These are phyloP conservation scores for Ranitomeya imitator DNA, from an alignment of 2,113 vertebrate genomes.

Conservation along the genomic window DNA sequence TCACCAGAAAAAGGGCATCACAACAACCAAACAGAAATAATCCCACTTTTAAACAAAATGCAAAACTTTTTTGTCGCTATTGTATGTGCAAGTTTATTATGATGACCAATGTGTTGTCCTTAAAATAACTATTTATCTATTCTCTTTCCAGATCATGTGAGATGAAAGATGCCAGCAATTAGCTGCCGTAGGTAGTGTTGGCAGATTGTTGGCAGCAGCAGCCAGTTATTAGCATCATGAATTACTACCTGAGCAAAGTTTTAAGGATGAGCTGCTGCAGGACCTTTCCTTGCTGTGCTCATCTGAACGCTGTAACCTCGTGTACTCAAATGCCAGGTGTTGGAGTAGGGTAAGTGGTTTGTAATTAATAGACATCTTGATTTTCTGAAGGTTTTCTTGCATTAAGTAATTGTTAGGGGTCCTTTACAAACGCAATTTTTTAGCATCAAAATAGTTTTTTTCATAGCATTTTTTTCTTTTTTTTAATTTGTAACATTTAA, in stretches of 20 bases:
- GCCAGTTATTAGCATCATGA: neutral
- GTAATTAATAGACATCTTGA: constrained; percentile 24
- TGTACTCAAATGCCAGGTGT: constrained; percentile 17
- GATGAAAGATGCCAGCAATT: constrained; percentile 20
- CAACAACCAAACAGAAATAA: too few species aligned
- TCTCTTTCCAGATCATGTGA: neutral
- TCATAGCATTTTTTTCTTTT: too few species aligned
- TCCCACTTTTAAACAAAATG: too few species aligned
- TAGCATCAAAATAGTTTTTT: too few species aligned
- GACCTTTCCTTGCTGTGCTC: constrained; percentile 12
- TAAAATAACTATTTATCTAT: neutral
- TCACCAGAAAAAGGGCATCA: too few species aligned
- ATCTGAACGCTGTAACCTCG: constrained; percentile 18
- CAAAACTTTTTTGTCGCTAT: too few species aligned
- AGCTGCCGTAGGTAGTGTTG: neutral
- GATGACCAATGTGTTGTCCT: neutral
- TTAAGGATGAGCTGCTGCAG: constrained; percentile 26
- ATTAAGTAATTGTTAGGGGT: neutral
- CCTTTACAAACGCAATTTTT: too few species aligned
- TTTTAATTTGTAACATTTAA: too few species aligned
- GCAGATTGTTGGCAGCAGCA: neutral
- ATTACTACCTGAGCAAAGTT: constrained; percentile 26
- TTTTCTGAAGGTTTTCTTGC: neutral
- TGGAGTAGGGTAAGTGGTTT: neutral
- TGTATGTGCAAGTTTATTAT: neutral